Percentiles rank a stretch among this genome's conserved stretches.
phyloP scores from a whole-genome alignment of 2,797 vertebrate genomes.

The Acanthornis magna region DNA sequence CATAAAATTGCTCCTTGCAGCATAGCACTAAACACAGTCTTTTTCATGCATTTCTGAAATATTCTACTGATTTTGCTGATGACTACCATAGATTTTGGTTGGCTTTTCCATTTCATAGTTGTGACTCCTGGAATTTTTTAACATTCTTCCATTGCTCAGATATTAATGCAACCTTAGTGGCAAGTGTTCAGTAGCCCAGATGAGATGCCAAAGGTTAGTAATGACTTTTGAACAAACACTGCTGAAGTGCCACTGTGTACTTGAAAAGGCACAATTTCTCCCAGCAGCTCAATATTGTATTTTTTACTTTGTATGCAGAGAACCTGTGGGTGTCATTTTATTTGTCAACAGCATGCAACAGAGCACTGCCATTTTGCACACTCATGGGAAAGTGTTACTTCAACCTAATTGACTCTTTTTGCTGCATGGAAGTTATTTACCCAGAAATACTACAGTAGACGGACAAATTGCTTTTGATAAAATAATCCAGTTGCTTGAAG shows the following conservation, averaged over 20 bases:
- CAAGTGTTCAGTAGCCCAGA: conserved; percentile 50
- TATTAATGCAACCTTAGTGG: conserved; percentile 56
- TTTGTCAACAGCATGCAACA: conserved; percentile 38
- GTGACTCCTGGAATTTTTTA: conserved; percentile 27
- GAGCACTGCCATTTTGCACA: conserved; percentile 33
- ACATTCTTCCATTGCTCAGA: conserved; percentile 24
- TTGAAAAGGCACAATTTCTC: conserved; percentile 36
- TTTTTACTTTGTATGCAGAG: conserved; percentile 41
- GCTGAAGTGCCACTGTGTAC: conserved; percentile 7
- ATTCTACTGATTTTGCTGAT: conserved; percentile 18
- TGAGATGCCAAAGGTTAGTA: conserved; percentile 70
- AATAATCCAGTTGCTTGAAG: not conserved
- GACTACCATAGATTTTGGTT: not conserved
- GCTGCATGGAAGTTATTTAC: conserved; percentile 23
- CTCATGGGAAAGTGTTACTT: conserved; percentile 12
- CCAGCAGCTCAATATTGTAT: conserved; percentile 44
- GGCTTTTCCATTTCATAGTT: not conserved
- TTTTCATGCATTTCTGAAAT: not conserved
- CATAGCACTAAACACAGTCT: not conserved
- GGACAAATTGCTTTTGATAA: not conserved
- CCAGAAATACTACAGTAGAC: not conserved
- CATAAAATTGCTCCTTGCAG: not conserved
- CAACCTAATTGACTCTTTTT: conserved; percentile 46
- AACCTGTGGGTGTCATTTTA: conserved; percentile 45
- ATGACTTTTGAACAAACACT: conserved; percentile 65